Evolutionary conservation across 2,888 invertebrate genomes (phyloP).

Genomic region (Abscondita cerata): DNA sequence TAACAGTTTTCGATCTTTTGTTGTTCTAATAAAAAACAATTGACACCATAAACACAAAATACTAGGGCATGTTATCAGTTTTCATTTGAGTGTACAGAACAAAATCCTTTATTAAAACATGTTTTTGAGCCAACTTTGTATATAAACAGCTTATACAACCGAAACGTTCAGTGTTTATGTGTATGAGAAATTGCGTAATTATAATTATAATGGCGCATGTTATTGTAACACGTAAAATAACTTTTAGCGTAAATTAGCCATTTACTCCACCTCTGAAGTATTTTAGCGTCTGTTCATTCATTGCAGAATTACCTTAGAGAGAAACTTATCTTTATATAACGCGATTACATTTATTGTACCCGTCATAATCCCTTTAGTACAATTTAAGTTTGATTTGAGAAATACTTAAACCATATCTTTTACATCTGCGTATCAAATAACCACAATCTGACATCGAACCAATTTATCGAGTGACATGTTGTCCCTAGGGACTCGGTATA

Average conservation of each 20-base stretch:
- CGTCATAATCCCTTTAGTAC: conserved; percentile 9
- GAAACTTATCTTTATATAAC: conserved; percentile 12
- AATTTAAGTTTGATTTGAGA: conserved; percentile 14
- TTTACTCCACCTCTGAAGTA: conserved; percentile 5
- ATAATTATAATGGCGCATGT: not conserved
- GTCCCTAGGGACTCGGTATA: conserved; percentile 51
- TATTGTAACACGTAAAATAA: conserved; percentile 1
- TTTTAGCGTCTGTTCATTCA: conserved; percentile 6
- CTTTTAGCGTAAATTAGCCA: conserved; percentile 8
- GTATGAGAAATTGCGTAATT: too few relatives aligned
- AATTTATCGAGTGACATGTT: conserved; percentile 55
- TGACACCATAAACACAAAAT: too few relatives aligned
- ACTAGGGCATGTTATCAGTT: too few relatives aligned
- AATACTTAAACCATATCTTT: conserved; percentile 22
- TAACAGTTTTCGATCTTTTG: too few relatives aligned
- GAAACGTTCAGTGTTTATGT: too few relatives aligned
- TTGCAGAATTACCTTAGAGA: not conserved
- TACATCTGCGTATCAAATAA: conserved; percentile 36
- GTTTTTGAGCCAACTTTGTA: too few relatives aligned
- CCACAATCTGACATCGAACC: conserved; percentile 44
- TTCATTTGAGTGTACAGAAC: too few relatives aligned
- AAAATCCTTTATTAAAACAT: too few relatives aligned
- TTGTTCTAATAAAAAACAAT: too few relatives aligned
- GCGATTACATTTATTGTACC: conserved; percentile 9
- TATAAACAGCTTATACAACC: too few relatives aligned